These are phyloP conservation scores for Myathropa florea DNA, from an alignment of 2,888 invertebrate species.

Conservation along the genomic window DNA sequence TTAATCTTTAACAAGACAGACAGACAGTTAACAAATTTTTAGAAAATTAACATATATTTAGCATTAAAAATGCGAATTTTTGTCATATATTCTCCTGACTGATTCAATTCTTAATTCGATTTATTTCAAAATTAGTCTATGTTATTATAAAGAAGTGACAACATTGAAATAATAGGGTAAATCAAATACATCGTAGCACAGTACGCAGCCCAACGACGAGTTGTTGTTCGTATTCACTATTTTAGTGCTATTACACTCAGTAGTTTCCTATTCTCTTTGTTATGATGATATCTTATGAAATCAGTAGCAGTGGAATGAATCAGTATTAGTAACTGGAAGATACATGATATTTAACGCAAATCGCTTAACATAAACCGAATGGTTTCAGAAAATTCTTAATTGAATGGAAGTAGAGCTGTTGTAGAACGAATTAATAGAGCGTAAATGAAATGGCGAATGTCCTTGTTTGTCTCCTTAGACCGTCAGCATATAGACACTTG, in stretches of 20 bases:
- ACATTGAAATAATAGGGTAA: conserved; percentile 9
- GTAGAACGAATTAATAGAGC: conserved; percentile 67
- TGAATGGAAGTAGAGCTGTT: conserved; percentile 59
- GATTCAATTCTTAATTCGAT: no score
- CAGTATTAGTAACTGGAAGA: conserved; percentile 5
- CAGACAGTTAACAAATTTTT: no score
- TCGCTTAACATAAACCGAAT: conserved; percentile 64
- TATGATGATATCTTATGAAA: conserved; percentile 19
- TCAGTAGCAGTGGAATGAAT: conserved; percentile 2
- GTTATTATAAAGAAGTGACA: not conserved
- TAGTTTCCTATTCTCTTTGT: conserved; percentile 11
- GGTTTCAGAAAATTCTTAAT: conserved; percentile 66
- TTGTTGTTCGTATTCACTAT: not conserved
- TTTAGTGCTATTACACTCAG: conserved; percentile 12
- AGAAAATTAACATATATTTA: no score
- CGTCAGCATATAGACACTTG: not conserved
- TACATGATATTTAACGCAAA: conserved; percentile 64
- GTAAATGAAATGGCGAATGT: conserved; percentile 47
- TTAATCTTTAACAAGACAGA: no score
- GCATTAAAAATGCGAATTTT: no score
- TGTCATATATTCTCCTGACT: no score
- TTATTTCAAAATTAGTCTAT: no score
- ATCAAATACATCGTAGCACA: not conserved
- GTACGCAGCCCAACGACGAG: not conserved
- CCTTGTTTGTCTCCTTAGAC: conserved; percentile 44